These are phyloP conservation scores for Bos taurus DNA, from an alignment of 2,113 vertebrate genomes.

Conservation along the genomic window DNA sequence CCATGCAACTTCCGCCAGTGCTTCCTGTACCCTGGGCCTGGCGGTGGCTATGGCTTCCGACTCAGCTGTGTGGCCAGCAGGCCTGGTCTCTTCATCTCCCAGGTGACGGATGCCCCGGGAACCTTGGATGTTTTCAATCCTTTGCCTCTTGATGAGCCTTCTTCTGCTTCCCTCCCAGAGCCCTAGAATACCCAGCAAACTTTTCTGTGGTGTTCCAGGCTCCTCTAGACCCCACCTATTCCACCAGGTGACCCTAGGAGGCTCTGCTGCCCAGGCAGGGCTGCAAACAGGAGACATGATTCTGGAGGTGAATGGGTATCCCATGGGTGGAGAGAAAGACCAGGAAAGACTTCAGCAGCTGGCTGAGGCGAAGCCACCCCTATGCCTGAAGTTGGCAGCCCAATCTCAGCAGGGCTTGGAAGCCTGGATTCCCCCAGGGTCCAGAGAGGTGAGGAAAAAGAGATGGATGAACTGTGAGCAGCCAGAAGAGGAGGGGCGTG, in stretches of 20 bases:
- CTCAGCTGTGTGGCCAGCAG: slow-evolving; percentile 69
- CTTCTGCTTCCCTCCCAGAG: not conserved
- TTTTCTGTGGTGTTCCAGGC: not conserved
- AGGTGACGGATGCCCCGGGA: slow-evolving; percentile 73
- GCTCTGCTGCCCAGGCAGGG: slow-evolving; percentile 79
- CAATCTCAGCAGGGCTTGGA: not conserved
- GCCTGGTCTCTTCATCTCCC: slow-evolving; percentile 77
- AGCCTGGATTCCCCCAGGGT: not conserved
- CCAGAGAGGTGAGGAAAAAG: slow-evolving; percentile 44
- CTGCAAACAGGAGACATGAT: slow-evolving; percentile 80
- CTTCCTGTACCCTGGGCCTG: slow-evolving; percentile 69
- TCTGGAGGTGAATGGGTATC: slow-evolving; percentile 83
- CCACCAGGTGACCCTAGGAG: slow-evolving; percentile 78
- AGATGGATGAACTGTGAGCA: not conserved
- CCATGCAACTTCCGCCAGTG: slow-evolving; percentile 57
- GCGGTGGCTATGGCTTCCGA: slow-evolving; percentile 81
- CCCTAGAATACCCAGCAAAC: not conserved
- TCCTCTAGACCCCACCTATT: not conserved
- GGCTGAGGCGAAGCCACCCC: slow-evolving; percentile 70
- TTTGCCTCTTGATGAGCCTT: not conserved
- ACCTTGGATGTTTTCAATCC: not conserved
- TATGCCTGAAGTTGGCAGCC: slow-evolving; percentile 35
- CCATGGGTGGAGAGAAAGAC: slow-evolving; percentile 77
- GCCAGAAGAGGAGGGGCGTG: not conserved
- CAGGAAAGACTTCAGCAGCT: slow-evolving; percentile 77